These are phyloP conservation scores for Heliconius hermathena DNA, from an alignment of 1,140 invertebrate species.

Conservation along the genomic window DNA sequence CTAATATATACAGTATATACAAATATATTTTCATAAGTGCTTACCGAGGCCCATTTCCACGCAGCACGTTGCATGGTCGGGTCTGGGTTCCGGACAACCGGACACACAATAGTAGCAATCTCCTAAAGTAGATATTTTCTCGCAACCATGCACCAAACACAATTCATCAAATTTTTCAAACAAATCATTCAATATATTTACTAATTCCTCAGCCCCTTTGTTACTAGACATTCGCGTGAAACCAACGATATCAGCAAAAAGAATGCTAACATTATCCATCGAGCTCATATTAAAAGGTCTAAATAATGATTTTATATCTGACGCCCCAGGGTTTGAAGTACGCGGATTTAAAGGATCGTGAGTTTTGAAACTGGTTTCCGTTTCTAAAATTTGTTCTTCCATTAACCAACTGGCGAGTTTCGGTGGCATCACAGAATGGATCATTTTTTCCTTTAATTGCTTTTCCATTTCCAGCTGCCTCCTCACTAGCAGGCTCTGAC, in stretches of 20 bases:
- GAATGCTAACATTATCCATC: slow-evolving; percentile 97
- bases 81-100: slow-evolving; percentile 93
- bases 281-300: slow-evolving; percentile 97
- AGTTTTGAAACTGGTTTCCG: slow-evolving; percentile 70
- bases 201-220: slow-evolving; percentile 94
- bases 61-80: slow-evolving; percentile 94
- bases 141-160: slow-evolving; percentile 91
- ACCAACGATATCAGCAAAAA: slow-evolving; percentile 99
- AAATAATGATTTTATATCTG: slow-evolving; percentile 92
- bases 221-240: slow-evolving; percentile 99
- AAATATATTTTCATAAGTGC: slow-evolving; percentile 57
- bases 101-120: slow-evolving; percentile 98
- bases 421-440: slow-evolving; percentile 97
- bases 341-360: slow-evolving; percentile 74
- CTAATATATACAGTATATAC: slow-evolving; percentile 6
- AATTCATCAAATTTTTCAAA: slow-evolving; percentile 97
- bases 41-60: slow-evolving; percentile 93
- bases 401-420: slow-evolving; percentile 94
- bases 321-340: slow-evolving; percentile 82
- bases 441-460: slow-evolving; percentile 97
- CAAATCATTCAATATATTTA: slow-evolving; percentile 95
- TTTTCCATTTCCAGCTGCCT: slow-evolving; percentile 96
- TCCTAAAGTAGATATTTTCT: slow-evolving; percentile 96
- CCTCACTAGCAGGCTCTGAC: slow-evolving; percentile 91
- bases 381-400: slow-evolving; percentile 85